Percentiles rank a stretch among this genome's conserved stretches.
Evolutionary conservation across 2,888 invertebrate species (phyloP).

Genomic region (Drosophila stalkeri): DNA sequence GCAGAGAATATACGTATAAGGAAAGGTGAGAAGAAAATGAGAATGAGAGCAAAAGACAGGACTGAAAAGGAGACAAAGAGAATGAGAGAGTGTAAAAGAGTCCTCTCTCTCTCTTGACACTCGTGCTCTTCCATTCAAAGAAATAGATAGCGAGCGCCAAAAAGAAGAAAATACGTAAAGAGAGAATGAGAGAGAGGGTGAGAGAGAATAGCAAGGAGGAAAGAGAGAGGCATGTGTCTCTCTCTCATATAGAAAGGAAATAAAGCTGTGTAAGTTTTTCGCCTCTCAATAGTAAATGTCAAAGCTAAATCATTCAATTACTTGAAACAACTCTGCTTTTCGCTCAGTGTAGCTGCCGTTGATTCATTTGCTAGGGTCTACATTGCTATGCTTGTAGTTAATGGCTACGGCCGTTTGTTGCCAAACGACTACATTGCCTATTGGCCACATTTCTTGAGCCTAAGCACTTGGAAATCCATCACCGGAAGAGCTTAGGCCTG

Average conservation of each 20-base stretch:
- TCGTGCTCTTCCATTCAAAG: no score
- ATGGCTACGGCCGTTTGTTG: slow-evolving; percentile 17
- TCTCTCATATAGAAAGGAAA: no score
- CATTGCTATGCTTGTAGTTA: slow-evolving; percentile 34
- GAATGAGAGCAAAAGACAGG: no score
- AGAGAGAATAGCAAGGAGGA: no score
- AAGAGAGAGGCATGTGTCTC: no score
- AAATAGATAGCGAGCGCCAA: no score
- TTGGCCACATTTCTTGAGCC: slow-evolving; percentile 26
- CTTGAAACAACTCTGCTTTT: slow-evolving; percentile 7
- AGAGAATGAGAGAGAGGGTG: neutral
- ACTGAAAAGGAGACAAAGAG: no score
- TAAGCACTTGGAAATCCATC: slow-evolving; percentile 43
- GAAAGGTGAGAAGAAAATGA: no score
- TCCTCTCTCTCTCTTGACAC: no score
- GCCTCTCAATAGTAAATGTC: neutral
- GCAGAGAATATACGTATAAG: no score
- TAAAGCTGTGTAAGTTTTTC: neutral
- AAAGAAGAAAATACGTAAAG: neutral
- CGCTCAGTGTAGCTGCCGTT: slow-evolving; percentile 30
- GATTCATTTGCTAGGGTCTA: slow-evolving; percentile 23
- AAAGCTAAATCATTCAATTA: no score
- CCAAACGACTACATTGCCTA: slow-evolving; percentile 19
- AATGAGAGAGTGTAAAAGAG: no score
- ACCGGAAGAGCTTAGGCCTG: slow-evolving; percentile 19